Evolutionary conservation across 2,888 invertebrate genomes (phyloP), one percentile per base, ranked within the genome.

Genomic region (Lithodes maja): DNA sequence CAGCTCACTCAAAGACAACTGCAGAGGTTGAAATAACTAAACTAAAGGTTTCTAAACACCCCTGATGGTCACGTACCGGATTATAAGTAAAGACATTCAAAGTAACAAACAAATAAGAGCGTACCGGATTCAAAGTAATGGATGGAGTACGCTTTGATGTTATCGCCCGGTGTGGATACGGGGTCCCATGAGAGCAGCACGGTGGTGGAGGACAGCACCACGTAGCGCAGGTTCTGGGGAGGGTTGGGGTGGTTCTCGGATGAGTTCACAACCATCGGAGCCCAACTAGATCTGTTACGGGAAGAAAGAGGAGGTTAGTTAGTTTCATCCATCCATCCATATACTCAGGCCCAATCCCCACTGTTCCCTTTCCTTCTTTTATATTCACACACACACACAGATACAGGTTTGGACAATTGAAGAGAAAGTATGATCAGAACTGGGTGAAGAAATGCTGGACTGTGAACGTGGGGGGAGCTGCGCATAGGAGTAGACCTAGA

Each of bases 261-360:
- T 68, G 91, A 91, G 85, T 91, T 91, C n/a, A 91, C 86, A 17
- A 81, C 83, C 84, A 91, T 81, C 84, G 80, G 87, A 33, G 89
- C 89, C 91, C 91, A 91, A 86, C 89, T 86, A 7, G 91, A 89
- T 61, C 91, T 90, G 86, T 74, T 17, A 2, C 3, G 17, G 68
- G 53, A 68, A 49, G 7, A 50, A 61, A 83, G 74, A 5, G 12
- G 33, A 9, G 17, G 12, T 78, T 17, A 53, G 53, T 49, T 80
- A 33, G 33, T 33, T 33, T 33, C 33, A 33, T 33, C 33, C 33
- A 33, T 33, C 33, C 33, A 33, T 33, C 33, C 33, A 33, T 33
- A 33, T 33, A 33, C 33, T 33, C 33, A 33, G 33, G 0, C 33
- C 33, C 33, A 33, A 33, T 33, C 33, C 33, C 33, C 33, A 33